A percentile compares a stretch with the other conserved stretches of the same genome.
These are phyloP conservation scores for Brachionus paranguensis DNA, from an alignment of 1,140 invertebrate species.

Conservation along the genomic window DNA sequence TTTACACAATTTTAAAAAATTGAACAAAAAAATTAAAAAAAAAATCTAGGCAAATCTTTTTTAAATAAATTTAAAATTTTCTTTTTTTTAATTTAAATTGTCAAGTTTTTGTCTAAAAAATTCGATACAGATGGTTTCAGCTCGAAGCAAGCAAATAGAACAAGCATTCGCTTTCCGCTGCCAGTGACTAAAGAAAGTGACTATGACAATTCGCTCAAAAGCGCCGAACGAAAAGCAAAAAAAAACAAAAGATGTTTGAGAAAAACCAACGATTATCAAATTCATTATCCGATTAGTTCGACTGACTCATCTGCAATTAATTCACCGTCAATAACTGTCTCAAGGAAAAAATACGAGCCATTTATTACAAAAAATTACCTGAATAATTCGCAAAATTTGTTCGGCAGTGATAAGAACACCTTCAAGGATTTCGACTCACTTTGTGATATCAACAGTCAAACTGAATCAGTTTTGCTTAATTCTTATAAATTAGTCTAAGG, in stretches of 20 bases:
- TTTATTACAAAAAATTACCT: not conserved
- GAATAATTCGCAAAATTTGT: not conserved
- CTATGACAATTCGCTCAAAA: conserved; percentile 1
- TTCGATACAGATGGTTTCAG: not conserved
- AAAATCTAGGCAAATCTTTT: too few relatives aligned
- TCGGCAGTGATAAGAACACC: not conserved
- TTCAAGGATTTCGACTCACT: not conserved
- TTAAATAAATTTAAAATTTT: too few relatives aligned
- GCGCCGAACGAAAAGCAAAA: not conserved
- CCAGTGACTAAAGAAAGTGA: not conserved
- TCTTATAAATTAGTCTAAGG: not conserved
- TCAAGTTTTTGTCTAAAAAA: not conserved
- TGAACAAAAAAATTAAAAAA: too few relatives aligned
- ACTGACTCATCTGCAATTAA: not conserved
- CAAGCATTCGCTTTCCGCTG: not conserved
- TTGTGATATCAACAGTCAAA: not conserved
- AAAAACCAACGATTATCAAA: not conserved
- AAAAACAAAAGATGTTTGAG: not conserved
- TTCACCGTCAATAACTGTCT: not conserved
- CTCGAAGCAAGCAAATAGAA: not conserved
- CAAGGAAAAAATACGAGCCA: not conserved
- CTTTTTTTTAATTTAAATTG: not conserved
- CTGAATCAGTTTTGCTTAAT: not conserved
- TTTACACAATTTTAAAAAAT: too few relatives aligned
- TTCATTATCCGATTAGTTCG: conserved; percentile 18